Percentiles rank a stretch among this genome's conserved stretches.
phyloP scores from a whole-genome alignment of 2,113 vertebrate genomes.

The Chelonoidis abingdonii region DNA sequence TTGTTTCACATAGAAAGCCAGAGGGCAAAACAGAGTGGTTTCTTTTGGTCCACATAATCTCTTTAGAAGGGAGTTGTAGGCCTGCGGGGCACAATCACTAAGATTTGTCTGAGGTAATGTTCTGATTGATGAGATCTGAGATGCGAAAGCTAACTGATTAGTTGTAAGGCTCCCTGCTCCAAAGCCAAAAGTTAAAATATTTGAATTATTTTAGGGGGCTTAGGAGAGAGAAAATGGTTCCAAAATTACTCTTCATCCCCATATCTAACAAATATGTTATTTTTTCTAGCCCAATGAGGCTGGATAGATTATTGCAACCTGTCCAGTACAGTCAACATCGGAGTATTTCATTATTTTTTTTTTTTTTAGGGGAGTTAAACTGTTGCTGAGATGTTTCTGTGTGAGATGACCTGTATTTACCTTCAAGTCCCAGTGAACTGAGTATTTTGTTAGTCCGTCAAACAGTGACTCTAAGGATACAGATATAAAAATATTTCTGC shows the following conservation, averaged over 20 bases:
- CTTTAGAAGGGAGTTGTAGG: conserved; percentile 57
- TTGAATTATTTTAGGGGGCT: conserved; percentile 16
- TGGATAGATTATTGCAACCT: conserved; percentile 44
- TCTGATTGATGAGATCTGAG: conserved; percentile 33
- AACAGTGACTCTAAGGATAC: not conserved
- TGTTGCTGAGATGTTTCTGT: conserved; percentile 34
- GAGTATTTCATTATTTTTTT: conserved; percentile 34
- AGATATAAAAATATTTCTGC: conserved; percentile 35
- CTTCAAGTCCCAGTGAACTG: conserved; percentile 33
- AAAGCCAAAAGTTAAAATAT: conserved; percentile 16
- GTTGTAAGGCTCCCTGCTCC: not conserved
- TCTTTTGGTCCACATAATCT: conserved; percentile 69
- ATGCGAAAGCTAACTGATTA: conserved; percentile 34
- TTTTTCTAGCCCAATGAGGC: conserved; percentile 35
- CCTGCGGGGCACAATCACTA: conserved; percentile 45
- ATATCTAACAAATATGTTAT: conserved; percentile 33
- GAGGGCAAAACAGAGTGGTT: conserved; percentile 74
- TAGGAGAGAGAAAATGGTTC: conserved; percentile 1
- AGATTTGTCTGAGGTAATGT: conserved; percentile 1
- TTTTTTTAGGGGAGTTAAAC: conserved; percentile 25
- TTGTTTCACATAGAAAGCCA: conserved; percentile 69
- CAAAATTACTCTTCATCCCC: conserved; percentile 6
- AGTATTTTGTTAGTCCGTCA: conserved; percentile 28
- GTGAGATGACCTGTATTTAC: conserved; percentile 48
- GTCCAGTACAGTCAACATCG: conserved; percentile 22